Evolutionary conservation across 2,888 invertebrate species (phyloP).

Genomic region (Lepidocyrtoides sp.): DNA sequence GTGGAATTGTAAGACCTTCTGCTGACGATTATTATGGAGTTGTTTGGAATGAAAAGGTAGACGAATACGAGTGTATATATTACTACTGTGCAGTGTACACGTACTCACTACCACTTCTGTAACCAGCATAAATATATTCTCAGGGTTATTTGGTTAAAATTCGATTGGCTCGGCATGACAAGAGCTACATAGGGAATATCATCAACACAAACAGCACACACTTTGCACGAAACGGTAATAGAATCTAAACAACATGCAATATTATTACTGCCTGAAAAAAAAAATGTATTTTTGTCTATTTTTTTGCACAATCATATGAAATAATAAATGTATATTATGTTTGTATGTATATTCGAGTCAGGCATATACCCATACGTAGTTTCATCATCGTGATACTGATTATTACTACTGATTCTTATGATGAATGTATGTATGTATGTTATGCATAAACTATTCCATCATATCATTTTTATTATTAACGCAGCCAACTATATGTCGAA

Average conservation of each 20-base stretch:
- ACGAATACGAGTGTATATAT: background rate
- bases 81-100: background rate
- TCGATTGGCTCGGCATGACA: conserved; percentile 41
- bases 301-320: conserved; percentile 11
- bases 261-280: background rate
- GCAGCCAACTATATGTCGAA: background rate
- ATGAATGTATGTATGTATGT: background rate
- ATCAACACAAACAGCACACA: background rate
- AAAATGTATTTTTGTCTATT: background rate
- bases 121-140: conserved; percentile 41
- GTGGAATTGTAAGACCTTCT: conserved; percentile 73
- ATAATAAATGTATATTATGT: background rate
- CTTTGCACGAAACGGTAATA: background rate
- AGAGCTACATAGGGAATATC: background rate
- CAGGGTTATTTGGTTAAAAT: conserved; percentile 53
- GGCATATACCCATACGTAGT: no score
- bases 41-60: conserved; percentile 40
- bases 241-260: conserved; percentile 3
- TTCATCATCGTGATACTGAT: background rate
- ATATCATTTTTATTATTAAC: conserved; percentile 23
- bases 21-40: conserved; percentile 45
- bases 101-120: background rate
- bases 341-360: background rate
- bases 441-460: conserved; percentile 11
- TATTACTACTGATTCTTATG: no score